phyloP scores from a whole-genome alignment of 2,113 vertebrate genomes.

The Procapra przewalskii region DNA sequence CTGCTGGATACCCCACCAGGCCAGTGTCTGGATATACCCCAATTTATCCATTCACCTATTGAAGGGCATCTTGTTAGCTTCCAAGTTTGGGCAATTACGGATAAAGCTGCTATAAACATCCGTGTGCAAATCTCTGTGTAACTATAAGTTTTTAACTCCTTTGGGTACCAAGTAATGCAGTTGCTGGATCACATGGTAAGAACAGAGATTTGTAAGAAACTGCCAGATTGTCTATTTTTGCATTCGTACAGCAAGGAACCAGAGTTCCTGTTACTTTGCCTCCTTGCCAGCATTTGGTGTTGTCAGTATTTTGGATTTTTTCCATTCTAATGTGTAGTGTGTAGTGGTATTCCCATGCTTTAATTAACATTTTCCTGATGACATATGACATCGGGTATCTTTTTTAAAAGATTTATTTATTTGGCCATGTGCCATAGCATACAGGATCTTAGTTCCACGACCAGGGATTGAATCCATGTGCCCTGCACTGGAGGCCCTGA shows the following conservation, averaged over 20 bases:
- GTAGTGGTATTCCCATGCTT: not conserved
- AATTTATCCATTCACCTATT: not conserved
- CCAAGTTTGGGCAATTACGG: not conserved
- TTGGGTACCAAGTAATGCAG: not conserved
- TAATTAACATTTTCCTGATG: not conserved
- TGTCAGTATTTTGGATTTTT: not conserved
- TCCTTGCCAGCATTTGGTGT: not conserved
- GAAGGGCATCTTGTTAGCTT: not conserved
- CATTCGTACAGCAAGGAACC: rapidly evolving
- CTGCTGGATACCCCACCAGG: not conserved
- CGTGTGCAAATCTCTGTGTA: not conserved
- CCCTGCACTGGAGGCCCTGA: not conserved
- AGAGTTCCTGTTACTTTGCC: not conserved
- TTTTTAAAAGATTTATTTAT: not conserved
- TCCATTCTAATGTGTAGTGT: not conserved
- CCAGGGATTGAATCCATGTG: not conserved
- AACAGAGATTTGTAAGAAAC: not conserved
- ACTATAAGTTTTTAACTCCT: not conserved
- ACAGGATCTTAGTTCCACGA: not conserved
- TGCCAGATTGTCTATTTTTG: not conserved
- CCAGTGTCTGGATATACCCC: not conserved
- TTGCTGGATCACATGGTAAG: not conserved
- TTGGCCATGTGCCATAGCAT: not conserved
- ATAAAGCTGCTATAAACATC: not conserved
- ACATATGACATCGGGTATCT: not conserved